Percentiles rank a stretch among this genome's conserved stretches.
These are phyloP conservation scores for Daboia siamensis DNA, from an alignment of 2,113 vertebrate species.

Conservation along the genomic window DNA sequence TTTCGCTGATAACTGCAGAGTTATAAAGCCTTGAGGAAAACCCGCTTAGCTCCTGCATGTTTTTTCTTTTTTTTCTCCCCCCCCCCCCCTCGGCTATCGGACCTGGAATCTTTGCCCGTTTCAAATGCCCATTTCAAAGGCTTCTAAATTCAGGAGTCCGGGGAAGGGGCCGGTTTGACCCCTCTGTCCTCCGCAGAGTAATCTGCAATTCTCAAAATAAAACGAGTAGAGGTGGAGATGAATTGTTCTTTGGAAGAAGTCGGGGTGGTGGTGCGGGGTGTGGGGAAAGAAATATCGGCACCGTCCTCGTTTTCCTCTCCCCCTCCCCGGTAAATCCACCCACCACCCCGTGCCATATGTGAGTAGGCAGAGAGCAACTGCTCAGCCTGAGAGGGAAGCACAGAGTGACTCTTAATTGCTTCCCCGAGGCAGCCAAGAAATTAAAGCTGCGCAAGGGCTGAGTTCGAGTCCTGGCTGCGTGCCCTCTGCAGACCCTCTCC, in stretches of 20 bases:
- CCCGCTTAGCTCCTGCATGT: neutral
- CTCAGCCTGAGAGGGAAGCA: neutral
- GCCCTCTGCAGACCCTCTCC: neutral
- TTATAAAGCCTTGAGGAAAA: neutral
- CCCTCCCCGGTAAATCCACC: neutral
- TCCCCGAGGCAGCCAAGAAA: neutral
- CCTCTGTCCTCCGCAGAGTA: neutral
- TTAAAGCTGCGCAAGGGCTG: neutral
- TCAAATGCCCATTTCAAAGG: neutral
- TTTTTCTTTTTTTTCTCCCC: no score
- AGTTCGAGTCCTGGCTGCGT: neutral
- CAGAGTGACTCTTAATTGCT: neutral
- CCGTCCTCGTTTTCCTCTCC: neutral
- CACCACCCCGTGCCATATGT: neutral
- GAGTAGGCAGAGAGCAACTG: neutral
- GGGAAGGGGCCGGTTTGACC: neutral
- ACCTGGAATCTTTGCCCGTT: neutral
- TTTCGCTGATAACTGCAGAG: neutral
- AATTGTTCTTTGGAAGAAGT: neutral
- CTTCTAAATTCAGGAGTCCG: neutral
- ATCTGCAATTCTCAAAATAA: neutral
- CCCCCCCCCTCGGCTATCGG: fast-evolving
- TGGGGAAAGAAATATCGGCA: neutral
- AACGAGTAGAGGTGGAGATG: neutral
- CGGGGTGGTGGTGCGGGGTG: no score